These are phyloP conservation scores for Drosophila paracracens DNA, from an alignment of 2,888 invertebrate species.

Conservation along the genomic window DNA sequence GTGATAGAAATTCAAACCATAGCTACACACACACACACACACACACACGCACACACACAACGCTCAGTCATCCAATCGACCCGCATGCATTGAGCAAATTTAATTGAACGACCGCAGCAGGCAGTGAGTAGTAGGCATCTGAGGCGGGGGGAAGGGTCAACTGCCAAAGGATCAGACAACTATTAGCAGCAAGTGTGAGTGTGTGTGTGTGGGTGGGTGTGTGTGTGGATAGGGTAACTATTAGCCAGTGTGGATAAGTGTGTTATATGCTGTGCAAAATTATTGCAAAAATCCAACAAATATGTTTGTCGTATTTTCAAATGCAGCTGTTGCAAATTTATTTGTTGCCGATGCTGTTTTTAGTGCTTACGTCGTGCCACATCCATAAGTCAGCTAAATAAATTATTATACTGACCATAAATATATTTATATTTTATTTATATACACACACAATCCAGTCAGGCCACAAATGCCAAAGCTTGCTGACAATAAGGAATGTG, in stretches of 20 bases:
- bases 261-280: slow-evolving; percentile 53
- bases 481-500: not conserved
- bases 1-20: slow-evolving; percentile 67
- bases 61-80: slow-evolving; percentile 43
- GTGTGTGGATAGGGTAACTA: slow-evolving; percentile 28
- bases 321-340: slow-evolving; percentile 78
- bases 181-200: slow-evolving; percentile 47
- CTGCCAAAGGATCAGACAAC: slow-evolving; percentile 55
- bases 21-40: slow-evolving; percentile 11
- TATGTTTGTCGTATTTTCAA: slow-evolving; percentile 63
- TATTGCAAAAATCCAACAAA: slow-evolving; percentile 55
- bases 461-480: not conserved
- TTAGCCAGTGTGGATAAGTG: slow-evolving; percentile 37
- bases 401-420: slow-evolving; percentile 65
- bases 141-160: not conserved
- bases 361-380: slow-evolving; percentile 58
- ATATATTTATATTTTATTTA: slow-evolving; percentile 29
- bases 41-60: slow-evolving; percentile 6
- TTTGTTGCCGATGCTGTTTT: slow-evolving; percentile 68
- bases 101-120: slow-evolving; percentile 73
- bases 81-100: slow-evolving; percentile 78
- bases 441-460: not conserved
- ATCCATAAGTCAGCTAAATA: slow-evolving; percentile 68
- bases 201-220: slow-evolving; percentile 10
- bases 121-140: slow-evolving; percentile 4